Conservation (phyloP, 2,888 invertebrate genomes). For the Pherbina coryleti region DNA sequence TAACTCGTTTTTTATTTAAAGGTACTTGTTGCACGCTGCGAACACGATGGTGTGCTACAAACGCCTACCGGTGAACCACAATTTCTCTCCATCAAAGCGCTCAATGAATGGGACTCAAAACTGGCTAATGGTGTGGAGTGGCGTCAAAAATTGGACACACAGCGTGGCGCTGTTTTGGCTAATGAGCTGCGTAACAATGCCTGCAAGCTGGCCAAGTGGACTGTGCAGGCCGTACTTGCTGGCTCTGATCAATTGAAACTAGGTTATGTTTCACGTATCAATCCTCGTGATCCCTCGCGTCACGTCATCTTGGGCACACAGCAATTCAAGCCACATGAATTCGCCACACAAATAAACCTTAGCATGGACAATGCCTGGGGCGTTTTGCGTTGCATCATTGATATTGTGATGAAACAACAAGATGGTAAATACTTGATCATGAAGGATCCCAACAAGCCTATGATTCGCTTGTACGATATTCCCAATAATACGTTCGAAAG, state of each 20-base stretch:
- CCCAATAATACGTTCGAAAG: constrained; percentile 99
- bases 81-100: constrained; percentile 94
- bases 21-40: constrained; percentile 91
- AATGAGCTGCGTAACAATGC: constrained; percentile 98
- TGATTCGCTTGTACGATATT: constrained; percentile 97
- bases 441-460: constrained; percentile 99
- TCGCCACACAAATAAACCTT: constrained; percentile 97
- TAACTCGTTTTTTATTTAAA: constrained; percentile 52
- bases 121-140: constrained; percentile 97
- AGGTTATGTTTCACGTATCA: constrained; percentile 97
- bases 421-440: constrained; percentile 97
- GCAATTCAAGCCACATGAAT: constrained; percentile 98
- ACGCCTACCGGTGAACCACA: constrained; percentile 91
- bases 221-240: constrained; percentile 92
- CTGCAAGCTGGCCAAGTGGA: constrained; percentile 99
- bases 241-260: constrained; percentile 98
- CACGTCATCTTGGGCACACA: constrained; percentile 97
- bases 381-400: constrained; percentile 95
- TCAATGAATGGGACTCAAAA: constrained; percentile 99
- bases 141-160: constrained; percentile 97
- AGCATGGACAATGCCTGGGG: constrained; percentile 99
- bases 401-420: constrained; percentile 96
- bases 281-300: constrained; percentile 93
- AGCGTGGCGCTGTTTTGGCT: constrained; percentile 97
- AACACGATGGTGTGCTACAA: constrained; percentile 94